Conservation (phyloP, 2,888 invertebrate species). For the Anthophora plumipes region DNA sequence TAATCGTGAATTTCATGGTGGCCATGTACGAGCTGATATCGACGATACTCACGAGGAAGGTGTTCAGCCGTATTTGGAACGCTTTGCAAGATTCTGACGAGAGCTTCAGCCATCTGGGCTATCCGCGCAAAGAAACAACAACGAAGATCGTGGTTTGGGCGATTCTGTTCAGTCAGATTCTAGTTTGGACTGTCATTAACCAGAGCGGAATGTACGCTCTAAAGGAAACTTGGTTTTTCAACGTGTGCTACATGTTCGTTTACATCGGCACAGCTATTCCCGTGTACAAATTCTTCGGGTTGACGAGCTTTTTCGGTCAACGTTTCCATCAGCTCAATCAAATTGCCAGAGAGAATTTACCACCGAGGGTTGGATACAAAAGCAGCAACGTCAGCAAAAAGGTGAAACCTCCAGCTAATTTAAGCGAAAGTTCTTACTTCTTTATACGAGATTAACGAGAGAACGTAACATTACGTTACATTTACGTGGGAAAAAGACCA, state of each 20-base stretch:
- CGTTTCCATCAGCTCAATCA: constrained; percentile 78
- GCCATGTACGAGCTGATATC: constrained; percentile 67
- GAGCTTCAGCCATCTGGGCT: constrained; percentile 68
- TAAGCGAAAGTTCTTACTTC: neutral
- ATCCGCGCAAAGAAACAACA: constrained; percentile 68
- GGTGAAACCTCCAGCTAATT: constrained; percentile 27
- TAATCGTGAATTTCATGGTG: constrained; percentile 71
- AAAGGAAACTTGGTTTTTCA: constrained; percentile 70
- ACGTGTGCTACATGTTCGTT: constrained; percentile 74
- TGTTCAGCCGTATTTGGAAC: constrained; percentile 78
- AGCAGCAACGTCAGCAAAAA: constrained; percentile 30
- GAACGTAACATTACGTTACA: neutral
- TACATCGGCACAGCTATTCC: constrained; percentile 75
- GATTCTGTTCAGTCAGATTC: constrained; percentile 43
- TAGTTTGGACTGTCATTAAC: constrained; percentile 73
- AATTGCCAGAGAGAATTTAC: constrained; percentile 70
- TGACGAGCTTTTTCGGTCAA: constrained; percentile 76
- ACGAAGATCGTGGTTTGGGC: constrained; percentile 68
- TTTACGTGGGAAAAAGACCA: constrained; percentile 66
- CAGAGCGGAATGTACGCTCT: constrained; percentile 78
- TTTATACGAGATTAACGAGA: neutral
- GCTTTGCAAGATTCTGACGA: constrained; percentile 78
- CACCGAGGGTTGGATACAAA: constrained; percentile 18
- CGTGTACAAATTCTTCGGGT: constrained; percentile 76
- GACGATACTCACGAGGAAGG: constrained; percentile 58